Percentiles rank a stretch among this genome's conserved stretches.
Conservation (phyloP, 1,140 invertebrate genomes). For the Aphaenogaster ashmeadi region DNA sequence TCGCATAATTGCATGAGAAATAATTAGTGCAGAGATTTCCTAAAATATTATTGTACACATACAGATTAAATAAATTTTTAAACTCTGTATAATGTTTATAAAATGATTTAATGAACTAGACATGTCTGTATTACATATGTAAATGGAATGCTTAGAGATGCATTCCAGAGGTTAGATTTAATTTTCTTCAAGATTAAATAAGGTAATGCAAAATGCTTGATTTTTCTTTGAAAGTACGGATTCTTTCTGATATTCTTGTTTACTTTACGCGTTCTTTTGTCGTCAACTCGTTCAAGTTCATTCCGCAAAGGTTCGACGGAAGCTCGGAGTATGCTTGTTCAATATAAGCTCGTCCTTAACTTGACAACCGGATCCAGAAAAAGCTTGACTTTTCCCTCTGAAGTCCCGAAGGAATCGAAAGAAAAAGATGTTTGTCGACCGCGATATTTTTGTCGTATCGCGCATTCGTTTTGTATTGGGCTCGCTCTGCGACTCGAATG, state of each 20-base stretch:
- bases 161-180: not conserved
- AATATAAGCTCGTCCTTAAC: slow-evolving; percentile 56
- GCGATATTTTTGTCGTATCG: slow-evolving; percentile 59
- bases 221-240: not conserved
- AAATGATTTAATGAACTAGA: not conserved
- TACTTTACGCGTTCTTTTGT: slow-evolving; percentile 12
- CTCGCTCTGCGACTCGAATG: slow-evolving; percentile 29
- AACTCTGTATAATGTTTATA: not conserved
- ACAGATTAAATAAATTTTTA: not conserved
- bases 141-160: not conserved
- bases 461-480: slow-evolving; percentile 54
- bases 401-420: slow-evolving; percentile 34
- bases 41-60: not conserved
- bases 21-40: not conserved
- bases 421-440: slow-evolving; percentile 63
- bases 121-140: not conserved
- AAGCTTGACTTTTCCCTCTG: slow-evolving; percentile 54
- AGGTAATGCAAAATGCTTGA: not conserved
- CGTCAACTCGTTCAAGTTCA: slow-evolving; percentile 39
- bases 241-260: slow-evolving; percentile 24
- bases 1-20: not conserved
- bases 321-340: slow-evolving; percentile 50
- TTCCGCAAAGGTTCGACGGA: slow-evolving; percentile 38
- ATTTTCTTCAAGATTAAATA: not conserved
- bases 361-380: slow-evolving; percentile 59